Conservation (phyloP, 2,113 vertebrate genomes). For the Stigmatopora argus region DNA sequence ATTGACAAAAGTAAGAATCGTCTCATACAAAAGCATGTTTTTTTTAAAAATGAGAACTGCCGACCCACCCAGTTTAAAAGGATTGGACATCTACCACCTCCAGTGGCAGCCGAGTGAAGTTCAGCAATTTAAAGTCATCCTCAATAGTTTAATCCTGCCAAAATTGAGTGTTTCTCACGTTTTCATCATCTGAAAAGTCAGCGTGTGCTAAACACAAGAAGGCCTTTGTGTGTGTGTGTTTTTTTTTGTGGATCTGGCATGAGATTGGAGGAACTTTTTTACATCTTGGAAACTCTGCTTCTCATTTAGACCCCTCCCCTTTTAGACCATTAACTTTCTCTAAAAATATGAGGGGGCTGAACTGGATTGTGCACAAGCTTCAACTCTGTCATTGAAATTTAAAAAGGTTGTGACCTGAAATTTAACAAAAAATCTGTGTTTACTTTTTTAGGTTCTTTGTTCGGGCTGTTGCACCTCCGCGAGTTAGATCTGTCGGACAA, state of each 20-base stretch:
- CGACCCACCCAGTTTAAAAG: no score
- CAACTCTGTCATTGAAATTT: neutral
- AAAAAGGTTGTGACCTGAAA: neutral
- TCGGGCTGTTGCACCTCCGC: constrained; percentile 58
- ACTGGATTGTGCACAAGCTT: constrained; percentile 4
- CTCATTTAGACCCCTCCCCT: constrained; percentile 17
- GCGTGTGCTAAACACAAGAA: neutral
- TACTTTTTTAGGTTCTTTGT: constrained; percentile 42
- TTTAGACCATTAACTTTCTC: constrained; percentile 20
- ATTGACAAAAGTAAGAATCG: constrained; percentile 79
- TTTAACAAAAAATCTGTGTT: neutral
- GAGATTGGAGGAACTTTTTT: constrained; percentile 3
- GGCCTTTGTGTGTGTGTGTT: constrained; percentile 6
- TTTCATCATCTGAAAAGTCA: no score
- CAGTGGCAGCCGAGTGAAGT: no score
- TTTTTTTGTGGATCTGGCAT: constrained; percentile 27
- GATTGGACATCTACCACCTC: no score
- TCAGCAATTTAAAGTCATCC: no score
- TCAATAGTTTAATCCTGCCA: no score
- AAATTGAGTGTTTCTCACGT: neutral
- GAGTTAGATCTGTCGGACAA: constrained; percentile 60
- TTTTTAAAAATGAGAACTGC: no score
- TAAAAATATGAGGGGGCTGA: constrained; percentile 15
- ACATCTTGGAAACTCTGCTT: constrained; percentile 30
- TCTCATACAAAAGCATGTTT: no score